A percentile compares a stretch with the other conserved stretches of the same genome.
Evolutionary conservation across 2,113 vertebrate genomes (phyloP).

Genomic region (Mesembrinibis cayennensis): DNA sequence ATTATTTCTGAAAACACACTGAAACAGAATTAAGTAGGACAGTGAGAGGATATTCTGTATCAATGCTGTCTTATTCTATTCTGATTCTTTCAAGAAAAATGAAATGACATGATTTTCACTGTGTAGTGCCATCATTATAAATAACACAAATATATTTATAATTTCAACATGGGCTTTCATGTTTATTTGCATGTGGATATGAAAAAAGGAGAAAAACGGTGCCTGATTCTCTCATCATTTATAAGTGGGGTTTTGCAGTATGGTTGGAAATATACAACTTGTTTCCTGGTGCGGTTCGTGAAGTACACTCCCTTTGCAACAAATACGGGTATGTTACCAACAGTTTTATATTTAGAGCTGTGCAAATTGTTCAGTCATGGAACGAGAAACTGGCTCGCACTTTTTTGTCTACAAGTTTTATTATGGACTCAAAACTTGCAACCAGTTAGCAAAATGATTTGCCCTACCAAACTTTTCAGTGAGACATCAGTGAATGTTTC

Average conservation of each 20-base stretch:
- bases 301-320: not conserved
- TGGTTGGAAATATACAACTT: not conserved
- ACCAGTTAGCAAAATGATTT: not conserved
- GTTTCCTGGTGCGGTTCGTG: not conserved
- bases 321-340: not conserved
- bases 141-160: slow-evolving; percentile 65
- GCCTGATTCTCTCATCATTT: not conserved
- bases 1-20: not conserved
- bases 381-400: slow-evolving; percentile 14
- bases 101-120: slow-evolving; percentile 32
- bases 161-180: slow-evolving; percentile 7
- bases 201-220: not conserved
- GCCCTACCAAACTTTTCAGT: not conserved
- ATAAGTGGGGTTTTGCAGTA: not conserved
- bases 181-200: not conserved
- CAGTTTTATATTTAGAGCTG: slow-evolving; percentile 44
- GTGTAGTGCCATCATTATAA: slow-evolving; percentile 63
- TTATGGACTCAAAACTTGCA: not conserved
- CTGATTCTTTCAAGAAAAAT: not conserved
- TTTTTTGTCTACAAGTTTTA: not conserved
- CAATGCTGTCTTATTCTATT: not conserved
- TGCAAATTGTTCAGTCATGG: not conserved
- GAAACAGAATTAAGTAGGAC: not conserved
- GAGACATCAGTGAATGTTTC: not conserved
- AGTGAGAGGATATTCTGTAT: not conserved